Conservation (phyloP, 2,797 vertebrate species). For the Ara ararauna region DNA sequence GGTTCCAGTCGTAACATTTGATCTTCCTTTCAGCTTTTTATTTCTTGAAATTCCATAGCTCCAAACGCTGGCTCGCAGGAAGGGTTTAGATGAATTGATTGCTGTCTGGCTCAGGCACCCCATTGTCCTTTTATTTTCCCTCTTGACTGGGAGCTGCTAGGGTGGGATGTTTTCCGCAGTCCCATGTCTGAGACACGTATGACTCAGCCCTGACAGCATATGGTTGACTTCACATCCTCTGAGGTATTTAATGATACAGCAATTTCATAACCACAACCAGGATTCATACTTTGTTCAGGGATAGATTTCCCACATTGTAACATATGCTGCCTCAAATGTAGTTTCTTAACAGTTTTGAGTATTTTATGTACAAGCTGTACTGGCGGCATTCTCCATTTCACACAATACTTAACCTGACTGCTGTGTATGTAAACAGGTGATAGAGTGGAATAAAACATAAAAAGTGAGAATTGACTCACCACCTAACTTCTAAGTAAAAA, state of each 20-base stretch:
- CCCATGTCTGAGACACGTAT: neutral
- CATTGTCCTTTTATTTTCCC: neutral
- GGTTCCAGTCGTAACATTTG: neutral
- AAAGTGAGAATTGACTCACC: neutral
- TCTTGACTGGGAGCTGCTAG: neutral
- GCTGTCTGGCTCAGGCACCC: neutral
- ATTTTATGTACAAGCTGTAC: neutral
- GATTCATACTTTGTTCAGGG: neutral
- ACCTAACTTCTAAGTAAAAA: neutral
- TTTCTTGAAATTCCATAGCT: neutral
- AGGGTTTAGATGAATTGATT: neutral
- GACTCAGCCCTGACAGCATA: slow-evolving; percentile 38
- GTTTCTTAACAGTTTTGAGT: neutral
- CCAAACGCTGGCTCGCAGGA: neutral
- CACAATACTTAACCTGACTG: neutral
- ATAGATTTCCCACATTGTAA: neutral
- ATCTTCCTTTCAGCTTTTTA: neutral
- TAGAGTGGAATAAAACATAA: neutral
- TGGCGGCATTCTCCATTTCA: neutral
- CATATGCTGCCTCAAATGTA: neutral
- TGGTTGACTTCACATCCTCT: slow-evolving; percentile 49
- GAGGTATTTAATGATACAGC: slow-evolving; percentile 54
- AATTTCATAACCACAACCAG: slow-evolving; percentile 23
- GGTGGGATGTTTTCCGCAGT: neutral
- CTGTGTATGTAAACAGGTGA: neutral